Evolutionary conservation across 2,888 invertebrate species (phyloP).

Genomic region (Cerastis rubricosa): DNA sequence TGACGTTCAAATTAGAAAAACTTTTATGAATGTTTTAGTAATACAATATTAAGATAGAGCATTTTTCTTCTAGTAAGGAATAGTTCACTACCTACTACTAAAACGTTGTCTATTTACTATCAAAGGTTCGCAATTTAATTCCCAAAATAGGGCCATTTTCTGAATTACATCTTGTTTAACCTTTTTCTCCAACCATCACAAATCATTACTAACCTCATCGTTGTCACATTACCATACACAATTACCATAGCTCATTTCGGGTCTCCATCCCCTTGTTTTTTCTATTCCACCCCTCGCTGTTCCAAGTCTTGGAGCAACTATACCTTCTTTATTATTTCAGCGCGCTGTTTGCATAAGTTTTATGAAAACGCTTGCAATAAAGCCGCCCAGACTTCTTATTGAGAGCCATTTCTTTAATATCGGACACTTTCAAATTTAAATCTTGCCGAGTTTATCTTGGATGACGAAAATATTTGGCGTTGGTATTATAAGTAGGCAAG

Average conservation of each 20-base stretch:
- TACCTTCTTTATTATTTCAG: conserved; percentile 71
- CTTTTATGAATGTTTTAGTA: no score
- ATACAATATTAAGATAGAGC: neutral
- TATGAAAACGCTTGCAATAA: conserved; percentile 68
- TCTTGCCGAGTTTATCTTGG: conserved; percentile 55
- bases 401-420: conserved; percentile 69
- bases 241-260: conserved; percentile 39
- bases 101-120: neutral
- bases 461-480: conserved; percentile 46
- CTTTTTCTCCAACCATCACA: neutral
- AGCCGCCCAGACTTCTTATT: conserved; percentile 55
- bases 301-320: conserved; percentile 59
- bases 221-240: conserved; percentile 14
- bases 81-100: neutral
- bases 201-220: conserved; percentile 4
- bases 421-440: conserved; percentile 69
- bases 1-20: neutral
- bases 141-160: neutral
- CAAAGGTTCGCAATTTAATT: neutral
- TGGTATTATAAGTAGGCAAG: conserved; percentile 6
- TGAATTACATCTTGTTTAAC: neutral
- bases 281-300: conserved; percentile 14
- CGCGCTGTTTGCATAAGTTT: conserved; percentile 74
- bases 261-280: conserved; percentile 4
- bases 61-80: neutral